Percentiles rank a stretch among this genome's conserved stretches.
phyloP scores from a whole-genome alignment of 2,113 vertebrate species.

The Epinephelus moara region DNA sequence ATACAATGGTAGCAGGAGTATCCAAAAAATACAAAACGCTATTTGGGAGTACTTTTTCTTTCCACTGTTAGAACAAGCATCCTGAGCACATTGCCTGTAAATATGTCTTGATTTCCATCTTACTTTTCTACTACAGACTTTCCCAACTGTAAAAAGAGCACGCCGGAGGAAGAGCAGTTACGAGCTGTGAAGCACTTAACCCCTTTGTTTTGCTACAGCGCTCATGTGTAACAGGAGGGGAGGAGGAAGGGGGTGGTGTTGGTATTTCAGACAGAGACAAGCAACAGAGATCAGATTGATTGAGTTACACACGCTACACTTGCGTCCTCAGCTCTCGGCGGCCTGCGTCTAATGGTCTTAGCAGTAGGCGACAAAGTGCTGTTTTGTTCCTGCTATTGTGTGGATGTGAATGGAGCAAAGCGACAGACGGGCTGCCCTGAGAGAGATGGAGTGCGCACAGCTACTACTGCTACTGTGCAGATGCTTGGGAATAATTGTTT shows the following conservation, averaged over 20 bases:
- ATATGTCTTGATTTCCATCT: not conserved
- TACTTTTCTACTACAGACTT: not conserved
- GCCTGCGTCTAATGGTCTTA: slow-evolving; percentile 74
- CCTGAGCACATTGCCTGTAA: not conserved
- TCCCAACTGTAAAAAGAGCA: slow-evolving; percentile 41
- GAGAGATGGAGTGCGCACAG: slow-evolving; percentile 19
- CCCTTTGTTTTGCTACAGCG: slow-evolving; percentile 70
- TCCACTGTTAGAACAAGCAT: not conserved
- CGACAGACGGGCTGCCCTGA: slow-evolving; percentile 30
- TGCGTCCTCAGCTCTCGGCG: slow-evolving; percentile 60
- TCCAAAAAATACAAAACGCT: not conserved
- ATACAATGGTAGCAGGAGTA: not conserved
- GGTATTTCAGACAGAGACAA: slow-evolving; percentile 65
- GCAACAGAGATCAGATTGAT: slow-evolving; percentile 79
- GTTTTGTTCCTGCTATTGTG: slow-evolving; percentile 79
- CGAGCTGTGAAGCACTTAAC: slow-evolving; percentile 69
- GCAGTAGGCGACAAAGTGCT: slow-evolving; percentile 78
- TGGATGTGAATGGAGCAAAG: slow-evolving; percentile 62
- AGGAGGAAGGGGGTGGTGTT: slow-evolving; percentile 23
- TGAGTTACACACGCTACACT: slow-evolving; percentile 82
- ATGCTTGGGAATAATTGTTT: not conserved
- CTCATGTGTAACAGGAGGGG: slow-evolving; percentile 68
- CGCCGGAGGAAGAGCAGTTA: slow-evolving; percentile 42
- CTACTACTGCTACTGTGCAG: slow-evolving; percentile 9
- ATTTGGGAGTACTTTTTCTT: not conserved